phyloP scores from a whole-genome alignment of 2,888 invertebrate genomes.

The Tineola bisselliella region DNA sequence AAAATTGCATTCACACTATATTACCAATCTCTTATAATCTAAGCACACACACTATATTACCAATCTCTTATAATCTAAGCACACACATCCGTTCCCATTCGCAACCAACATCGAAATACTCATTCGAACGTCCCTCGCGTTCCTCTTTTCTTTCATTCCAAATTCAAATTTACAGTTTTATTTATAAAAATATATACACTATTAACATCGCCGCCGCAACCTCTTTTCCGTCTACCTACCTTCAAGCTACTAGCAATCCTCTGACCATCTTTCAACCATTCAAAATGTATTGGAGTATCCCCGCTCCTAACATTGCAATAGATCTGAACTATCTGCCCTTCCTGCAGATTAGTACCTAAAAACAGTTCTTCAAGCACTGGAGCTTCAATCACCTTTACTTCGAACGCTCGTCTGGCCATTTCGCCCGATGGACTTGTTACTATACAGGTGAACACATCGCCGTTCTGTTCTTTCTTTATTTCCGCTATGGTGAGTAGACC shows the following conservation, averaged over 20 bases:
- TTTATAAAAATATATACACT: too few species aligned
- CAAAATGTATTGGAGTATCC: conserved; percentile 75
- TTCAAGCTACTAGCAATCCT: conserved; percentile 71
- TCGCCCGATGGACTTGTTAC: conserved; percentile 79
- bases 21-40: too few species aligned
- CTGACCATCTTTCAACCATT: conserved; percentile 75
- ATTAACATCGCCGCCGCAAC: too few species aligned
- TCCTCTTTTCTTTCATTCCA: too few species aligned
- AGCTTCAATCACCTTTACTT: conserved; percentile 77
- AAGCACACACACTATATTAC: too few species aligned
- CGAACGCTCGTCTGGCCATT: conserved; percentile 70
- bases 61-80: too few species aligned
- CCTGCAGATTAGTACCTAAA: conserved; percentile 81
- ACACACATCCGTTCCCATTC: too few species aligned
- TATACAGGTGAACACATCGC: conserved; percentile 80
- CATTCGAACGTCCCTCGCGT: too few species aligned
- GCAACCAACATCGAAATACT: too few species aligned
- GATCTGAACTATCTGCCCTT: conserved; percentile 85
- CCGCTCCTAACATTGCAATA: conserved; percentile 81
- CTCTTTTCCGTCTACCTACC: conserved; percentile 44
- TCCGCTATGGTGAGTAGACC: conserved; percentile 71
- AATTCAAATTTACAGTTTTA: too few species aligned
- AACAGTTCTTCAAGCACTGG: conserved; percentile 84
- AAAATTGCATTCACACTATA: too few species aligned
- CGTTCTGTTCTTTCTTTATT: conserved; percentile 72